A percentile compares a stretch with the other conserved stretches of the same genome.
These are phyloP conservation scores for Condylura cristata DNA, from an alignment of 2,113 vertebrate species.

Conservation along the genomic window DNA sequence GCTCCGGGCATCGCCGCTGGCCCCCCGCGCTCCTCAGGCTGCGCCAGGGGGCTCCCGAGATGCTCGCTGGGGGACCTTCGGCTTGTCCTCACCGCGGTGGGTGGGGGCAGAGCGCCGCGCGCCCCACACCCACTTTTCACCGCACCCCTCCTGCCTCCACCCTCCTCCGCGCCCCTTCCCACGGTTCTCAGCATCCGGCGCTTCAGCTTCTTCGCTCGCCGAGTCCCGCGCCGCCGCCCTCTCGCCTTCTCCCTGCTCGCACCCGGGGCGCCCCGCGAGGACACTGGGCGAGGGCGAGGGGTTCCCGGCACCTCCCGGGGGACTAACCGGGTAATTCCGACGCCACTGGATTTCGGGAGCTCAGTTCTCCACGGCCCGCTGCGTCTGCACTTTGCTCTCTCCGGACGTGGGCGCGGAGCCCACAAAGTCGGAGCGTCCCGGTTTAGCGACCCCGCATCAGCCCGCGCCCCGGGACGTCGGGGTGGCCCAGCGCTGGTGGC, in stretches of 20 bases:
- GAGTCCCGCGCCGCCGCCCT: background rate
- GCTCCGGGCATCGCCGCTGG: background rate
- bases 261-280: background rate
- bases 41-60: constrained; percentile 31
- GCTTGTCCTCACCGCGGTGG: background rate
- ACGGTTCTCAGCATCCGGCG: background rate
- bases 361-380: background rate
- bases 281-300: background rate
- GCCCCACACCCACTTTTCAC: background rate
- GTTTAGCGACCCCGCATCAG: background rate
- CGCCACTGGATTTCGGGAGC: background rate
- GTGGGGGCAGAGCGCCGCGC: background rate
- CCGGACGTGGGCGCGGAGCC: background rate
- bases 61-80: background rate
- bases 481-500: background rate
- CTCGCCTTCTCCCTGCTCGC: background rate
- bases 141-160: background rate
- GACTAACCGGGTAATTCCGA: background rate
- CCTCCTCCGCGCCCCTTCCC: background rate
- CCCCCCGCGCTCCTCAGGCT: background rate
- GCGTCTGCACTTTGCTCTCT: background rate
- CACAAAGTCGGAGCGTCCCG: constrained; percentile 12
- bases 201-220: background rate
- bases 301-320: background rate
- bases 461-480: background rate